Base-by-base conservation (phyloP, 2,888 invertebrate genomes). In the Theretra japonica region DNA sequence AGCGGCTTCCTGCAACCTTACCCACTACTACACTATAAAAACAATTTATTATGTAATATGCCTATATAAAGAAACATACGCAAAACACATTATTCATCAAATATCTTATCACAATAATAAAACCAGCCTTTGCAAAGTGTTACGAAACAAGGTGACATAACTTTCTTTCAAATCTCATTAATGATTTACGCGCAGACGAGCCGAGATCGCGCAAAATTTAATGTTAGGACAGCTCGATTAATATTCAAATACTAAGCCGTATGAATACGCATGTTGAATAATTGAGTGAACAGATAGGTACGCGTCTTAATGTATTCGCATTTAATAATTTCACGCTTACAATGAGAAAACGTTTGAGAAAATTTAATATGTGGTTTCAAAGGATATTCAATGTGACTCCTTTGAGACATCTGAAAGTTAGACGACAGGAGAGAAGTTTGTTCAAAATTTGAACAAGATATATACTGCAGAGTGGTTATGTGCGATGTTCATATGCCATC, bases 181-280 rank as follows among this genome's bases (percentile, higher is more conserved):
- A 65, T 41, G 48, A 65, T 65, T 65, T 41, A 65, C 41, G 19
- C 41, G 48, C 5, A 48, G 6, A 58, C 23, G 17, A 48, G 65
- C 23, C 23, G 48, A 41, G 23, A 65, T 48, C 48, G 65, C 23
- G 65, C 23, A 65, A 23, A 65, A 65, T 65, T 48, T 65, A 65
- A 65, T 23, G 48, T 65, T 65, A 48, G 25, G 5, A 48, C 48
- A 33, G 30, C 30, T 21, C 21, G 23, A 71, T 65, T 62, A 65
- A 41, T 69, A 71, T 73, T 71, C 50, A 71, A 73, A 71, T 48
- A 68, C 23, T 28, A 60, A 68, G 41, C 23, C 48, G 69, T 58
- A 69, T 53, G 69, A 50, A 59, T 41, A 72, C 72, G 60, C 58
- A 59, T 58, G 41, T 21, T 25, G 48, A 68, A 71, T 68, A 68